Evolutionary conservation across 35 echinoderm and acorn worm genomes (phyloP), one percentile per base, ranked within the genome.

Genomic region (Lytechinus pictus): DNA sequence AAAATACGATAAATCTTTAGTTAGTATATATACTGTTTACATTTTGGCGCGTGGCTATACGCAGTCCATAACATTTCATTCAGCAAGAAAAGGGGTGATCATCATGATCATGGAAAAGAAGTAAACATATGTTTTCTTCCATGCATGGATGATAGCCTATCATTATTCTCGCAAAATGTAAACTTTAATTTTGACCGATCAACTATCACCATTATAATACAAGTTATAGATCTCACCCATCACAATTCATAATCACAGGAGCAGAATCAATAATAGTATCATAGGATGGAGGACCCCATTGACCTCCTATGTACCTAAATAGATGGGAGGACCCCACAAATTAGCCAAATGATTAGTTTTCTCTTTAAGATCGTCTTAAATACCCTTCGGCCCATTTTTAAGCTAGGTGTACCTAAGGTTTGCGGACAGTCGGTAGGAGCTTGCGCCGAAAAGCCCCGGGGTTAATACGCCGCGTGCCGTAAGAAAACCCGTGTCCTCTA

Each of bases 401-500:
- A 24, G 27, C 11, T 24, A 16, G 53, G 92, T 93, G 92, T 93
- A 93, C 54, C 13, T 93, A 53, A 21, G 92, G 52, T 54, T 10
- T 19, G 54, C 92, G 92, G 53, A 27, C 54, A 9, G 92, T 93
- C 92, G 55, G 13, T 53, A 55, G 92, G 54, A 54, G 55, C 92
- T 93, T 10, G 13, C 19, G 29, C 92, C 52, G 92, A 54, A 57
- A 24, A 27, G 92, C 92, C 53, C 10, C 92, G 54, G 92, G 88
- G 88, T 54, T 90, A 29, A 10, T 9, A 52, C 28, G 88, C 52
- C 92, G 92, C 92, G 92, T 93, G 92, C 92, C n/a, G 92, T 93
- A 93, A 93, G 92, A 93, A 93, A 93, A 93, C 92, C 92, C 92
- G 52, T 93, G 92, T 93, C 92, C 92, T 93, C 52, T 79, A 14